A percentile compares a stretch with the other conserved stretches of the same genome.
phyloP scores from a whole-genome alignment of 1,140 invertebrate species.

The Drosophila hydei region DNA sequence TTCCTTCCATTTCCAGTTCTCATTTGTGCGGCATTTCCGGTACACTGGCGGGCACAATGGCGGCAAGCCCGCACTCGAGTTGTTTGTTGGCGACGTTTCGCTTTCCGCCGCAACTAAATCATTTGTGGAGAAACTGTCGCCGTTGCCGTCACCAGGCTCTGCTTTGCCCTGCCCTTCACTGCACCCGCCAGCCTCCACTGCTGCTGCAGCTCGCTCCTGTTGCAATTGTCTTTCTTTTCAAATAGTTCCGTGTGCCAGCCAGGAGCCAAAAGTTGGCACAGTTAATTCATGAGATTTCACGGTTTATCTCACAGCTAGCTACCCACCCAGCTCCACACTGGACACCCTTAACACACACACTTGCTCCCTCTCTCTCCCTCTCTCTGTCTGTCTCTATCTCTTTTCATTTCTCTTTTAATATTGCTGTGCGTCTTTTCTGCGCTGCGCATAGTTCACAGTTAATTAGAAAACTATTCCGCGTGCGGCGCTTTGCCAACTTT shows the following conservation, averaged over 20 bases:
- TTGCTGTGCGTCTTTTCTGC: slow-evolving; percentile 33
- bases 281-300: slow-evolving; percentile 80
- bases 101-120: slow-evolving; percentile 74
- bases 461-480: slow-evolving; percentile 76
- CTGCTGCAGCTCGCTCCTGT: too few relatives aligned
- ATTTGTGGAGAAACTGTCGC: slow-evolving; percentile 52
- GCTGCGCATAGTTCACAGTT: slow-evolving; percentile 71
- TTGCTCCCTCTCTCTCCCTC: slow-evolving; percentile 2
- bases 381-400: slow-evolving; percentile 17
- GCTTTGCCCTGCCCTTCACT: background rate
- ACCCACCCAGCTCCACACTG: slow-evolving; percentile 22
- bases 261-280: slow-evolving; percentile 70
- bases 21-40: slow-evolving; percentile 80
- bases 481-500: slow-evolving; percentile 60
- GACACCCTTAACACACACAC: background rate
- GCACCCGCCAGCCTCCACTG: too few relatives aligned
- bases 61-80: slow-evolving; percentile 58
- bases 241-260: slow-evolving; percentile 62
- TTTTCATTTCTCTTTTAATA: slow-evolving; percentile 3
- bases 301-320: slow-evolving; percentile 65
- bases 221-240: slow-evolving; percentile 76
- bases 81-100: slow-evolving; percentile 77
- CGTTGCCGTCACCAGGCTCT: background rate
- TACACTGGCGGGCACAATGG: slow-evolving; percentile 72
- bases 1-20: slow-evolving; percentile 80